A percentile compares a stretch with the other conserved stretches of the same genome.
These are phyloP conservation scores for Sebastes steindachneri DNA, from an alignment of 2,797 vertebrate genomes.

Conservation along the genomic window DNA sequence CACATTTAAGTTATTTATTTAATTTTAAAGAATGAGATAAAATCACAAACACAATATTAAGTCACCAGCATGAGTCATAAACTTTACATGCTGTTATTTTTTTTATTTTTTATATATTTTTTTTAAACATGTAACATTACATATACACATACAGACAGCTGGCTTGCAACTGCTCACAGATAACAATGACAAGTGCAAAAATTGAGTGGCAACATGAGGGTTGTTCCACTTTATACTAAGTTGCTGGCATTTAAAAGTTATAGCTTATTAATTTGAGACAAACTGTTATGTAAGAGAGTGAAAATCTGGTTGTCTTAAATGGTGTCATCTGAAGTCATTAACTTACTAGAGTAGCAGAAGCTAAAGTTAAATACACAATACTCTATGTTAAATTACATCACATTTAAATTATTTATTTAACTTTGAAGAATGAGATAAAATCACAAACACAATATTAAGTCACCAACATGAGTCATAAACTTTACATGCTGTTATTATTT, in stretches of 20 bases:
- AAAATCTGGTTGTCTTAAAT: not conserved
- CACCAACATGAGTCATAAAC: not conserved
- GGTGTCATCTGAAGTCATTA: not conserved
- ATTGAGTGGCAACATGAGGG: not conserved
- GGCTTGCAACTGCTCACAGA: conserved; percentile 51
- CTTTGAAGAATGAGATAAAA: not conserved
- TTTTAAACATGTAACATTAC: no score
- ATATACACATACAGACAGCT: conserved; percentile 7
- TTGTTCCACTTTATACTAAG: not conserved
- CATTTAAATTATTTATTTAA: not conserved
- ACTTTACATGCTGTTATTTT: not conserved
- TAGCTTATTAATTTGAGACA: not conserved
- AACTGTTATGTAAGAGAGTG: not conserved
- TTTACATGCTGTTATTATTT: not conserved
- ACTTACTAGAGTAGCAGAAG: not conserved
- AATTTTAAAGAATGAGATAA: not conserved
- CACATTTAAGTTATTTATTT: not conserved
- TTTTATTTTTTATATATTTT: no score
- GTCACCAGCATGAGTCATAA: not conserved
- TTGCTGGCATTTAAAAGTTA: not conserved
- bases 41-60: not conserved
- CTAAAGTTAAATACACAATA: not conserved
- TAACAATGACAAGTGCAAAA: conserved; percentile 65
- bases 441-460: not conserved
- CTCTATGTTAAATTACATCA: not conserved